Evolutionary conservation across 1,140 invertebrate genomes (phyloP), one percentile per base, ranked within the genome.

Genomic region (Druon quercuslanigerum): DNA sequence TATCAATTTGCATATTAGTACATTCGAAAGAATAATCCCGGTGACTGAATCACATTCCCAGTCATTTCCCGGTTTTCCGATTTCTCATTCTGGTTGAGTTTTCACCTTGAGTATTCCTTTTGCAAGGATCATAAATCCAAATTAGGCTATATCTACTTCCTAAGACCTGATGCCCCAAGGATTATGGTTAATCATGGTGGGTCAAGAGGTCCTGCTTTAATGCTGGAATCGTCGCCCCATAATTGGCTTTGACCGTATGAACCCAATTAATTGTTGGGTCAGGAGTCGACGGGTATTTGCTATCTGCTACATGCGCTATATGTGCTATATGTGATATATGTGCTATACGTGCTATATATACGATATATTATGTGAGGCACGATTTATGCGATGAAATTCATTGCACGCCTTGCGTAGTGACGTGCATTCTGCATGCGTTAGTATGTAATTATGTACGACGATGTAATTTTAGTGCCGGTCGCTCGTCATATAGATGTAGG

Each of bases 181-280:
- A 66, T n/a, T 33, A 33, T 33, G 40, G 20, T 66, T 66, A n/a
- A 66, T 14, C 25, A 66, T 12, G 60, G n/a, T 40, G 60, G 60
- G 72, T 70, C 72, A 56, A 77, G 73, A 82, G 75, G 52, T 79
- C 72, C 74, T 75, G 73, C 19, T 46, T 14, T 74, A 82, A 82
- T 79, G 77, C 57, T 50, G 54, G 81, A 78, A 78, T 75, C 51
- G 71, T 73, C 77, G 25, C 52, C 11, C 46, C 25, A 71, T 78
- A 78, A 82, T 79, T 80, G 66, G 71, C 57, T 52, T 51, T 73
- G 72, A 51, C 75, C 78, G 74, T 72, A 76, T 82, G 81, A 71
- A 77, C 75, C 70, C 77, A 75, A 77, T 79, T 79, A 82, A 82
- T 75, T 78, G 60, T 66, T 70, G 54, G 74, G 73, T 71, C 50